Percentiles rank a stretch among this genome's conserved stretches.
phyloP scores from a whole-genome alignment of 2,113 vertebrate genomes.

The Anolis sagrei region DNA sequence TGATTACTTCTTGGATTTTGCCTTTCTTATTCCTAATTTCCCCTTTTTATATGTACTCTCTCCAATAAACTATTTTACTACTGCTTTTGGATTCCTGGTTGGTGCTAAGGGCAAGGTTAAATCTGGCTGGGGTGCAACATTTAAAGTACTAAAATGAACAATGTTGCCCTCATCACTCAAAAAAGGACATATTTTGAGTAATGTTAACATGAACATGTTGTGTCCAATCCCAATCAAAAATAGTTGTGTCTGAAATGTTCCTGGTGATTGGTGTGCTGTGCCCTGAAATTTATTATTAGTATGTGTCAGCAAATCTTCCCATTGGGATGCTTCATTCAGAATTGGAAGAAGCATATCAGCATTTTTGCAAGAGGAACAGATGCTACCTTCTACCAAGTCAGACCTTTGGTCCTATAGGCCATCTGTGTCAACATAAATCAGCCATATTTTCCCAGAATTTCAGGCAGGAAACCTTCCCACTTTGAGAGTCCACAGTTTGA shows the following conservation, averaged over 20 bases:
- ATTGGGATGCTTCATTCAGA: accelerated
- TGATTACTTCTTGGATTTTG: too few species aligned
- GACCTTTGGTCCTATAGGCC: background rate
- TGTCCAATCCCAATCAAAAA: background rate
- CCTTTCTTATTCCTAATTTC: too few species aligned
- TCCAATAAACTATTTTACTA: too few species aligned
- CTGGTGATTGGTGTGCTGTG: background rate
- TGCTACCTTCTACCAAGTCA: background rate
- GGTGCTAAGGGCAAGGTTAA: too few species aligned
- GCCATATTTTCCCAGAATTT: background rate
- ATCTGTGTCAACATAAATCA: background rate
- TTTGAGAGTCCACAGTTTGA: too few species aligned
- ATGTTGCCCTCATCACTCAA: too few species aligned
- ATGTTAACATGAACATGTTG: too few species aligned
- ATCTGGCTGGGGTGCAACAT: too few species aligned
- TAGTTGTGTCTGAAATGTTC: background rate
- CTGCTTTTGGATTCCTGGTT: too few species aligned
- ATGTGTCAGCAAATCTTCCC: background rate
- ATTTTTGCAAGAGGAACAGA: background rate
- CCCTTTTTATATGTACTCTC: too few species aligned
- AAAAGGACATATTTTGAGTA: too few species aligned
- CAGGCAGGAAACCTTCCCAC: background rate
- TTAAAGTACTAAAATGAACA: too few species aligned
- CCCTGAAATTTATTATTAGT: background rate
- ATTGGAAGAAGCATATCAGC: accelerated